These are phyloP conservation scores for Drosophila demipolita DNA, from an alignment of 2,888 invertebrate genomes.

Conservation along the genomic window DNA sequence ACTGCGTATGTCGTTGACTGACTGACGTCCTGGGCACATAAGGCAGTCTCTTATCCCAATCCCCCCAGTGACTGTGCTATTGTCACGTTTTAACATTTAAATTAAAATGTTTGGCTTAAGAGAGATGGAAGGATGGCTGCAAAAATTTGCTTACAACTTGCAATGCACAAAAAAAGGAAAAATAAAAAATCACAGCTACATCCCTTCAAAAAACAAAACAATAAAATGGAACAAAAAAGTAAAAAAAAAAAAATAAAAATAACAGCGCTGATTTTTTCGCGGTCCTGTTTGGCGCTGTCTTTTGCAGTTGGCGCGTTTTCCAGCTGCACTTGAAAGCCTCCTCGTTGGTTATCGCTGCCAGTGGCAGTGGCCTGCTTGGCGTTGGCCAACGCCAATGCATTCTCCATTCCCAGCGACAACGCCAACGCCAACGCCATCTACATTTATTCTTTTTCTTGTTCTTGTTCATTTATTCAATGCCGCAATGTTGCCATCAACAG, in stretches of 20 bases:
- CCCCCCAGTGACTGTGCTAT: constrained; percentile 56
- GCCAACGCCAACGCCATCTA: constrained; percentile 52
- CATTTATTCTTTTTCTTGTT: constrained; percentile 44
- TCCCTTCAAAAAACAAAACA: constrained; percentile 41
- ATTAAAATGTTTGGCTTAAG: constrained; percentile 78
- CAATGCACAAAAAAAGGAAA: constrained; percentile 31
- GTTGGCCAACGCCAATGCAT: constrained; percentile 23
- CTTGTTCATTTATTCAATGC: constrained; percentile 77
- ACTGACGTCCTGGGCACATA: constrained; percentile 58
- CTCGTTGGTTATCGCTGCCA: constrained; percentile 55
- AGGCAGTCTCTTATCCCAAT: constrained; percentile 56
- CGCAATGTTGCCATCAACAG: constrained; percentile 55
- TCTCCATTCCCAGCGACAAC: constrained; percentile 30
- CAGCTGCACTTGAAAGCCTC: constrained; percentile 76
- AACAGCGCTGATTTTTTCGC: constrained; percentile 48
- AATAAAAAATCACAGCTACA: constrained; percentile 64
- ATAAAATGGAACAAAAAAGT: constrained; percentile 10
- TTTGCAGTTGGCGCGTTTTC: constrained; percentile 67
- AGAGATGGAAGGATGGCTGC: constrained; percentile 51
- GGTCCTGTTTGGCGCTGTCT: constrained; percentile 64
- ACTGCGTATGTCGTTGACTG: constrained; percentile 59
- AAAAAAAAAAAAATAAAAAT: constrained; percentile 20
- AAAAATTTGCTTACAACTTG: constrained; percentile 63
- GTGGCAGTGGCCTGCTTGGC: constrained; percentile 39
- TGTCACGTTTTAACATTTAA: constrained; percentile 80